These are phyloP conservation scores for Myoxocephalus aenaeus DNA, from an alignment of 2,797 vertebrate species.

Conservation along the genomic window DNA sequence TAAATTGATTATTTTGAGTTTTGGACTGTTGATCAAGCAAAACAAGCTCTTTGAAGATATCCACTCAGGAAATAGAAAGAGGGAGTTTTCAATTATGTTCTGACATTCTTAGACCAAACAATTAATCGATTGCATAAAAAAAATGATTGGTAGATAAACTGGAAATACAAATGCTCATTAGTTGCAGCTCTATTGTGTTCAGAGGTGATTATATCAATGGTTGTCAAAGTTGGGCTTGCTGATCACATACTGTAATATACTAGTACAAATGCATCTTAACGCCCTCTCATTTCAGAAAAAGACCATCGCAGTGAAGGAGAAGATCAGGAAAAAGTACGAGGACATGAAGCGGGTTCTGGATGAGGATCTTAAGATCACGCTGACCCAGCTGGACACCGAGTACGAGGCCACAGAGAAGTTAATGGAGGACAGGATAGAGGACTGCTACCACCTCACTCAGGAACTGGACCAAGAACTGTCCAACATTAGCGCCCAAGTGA, in stretches of 20 bases:
- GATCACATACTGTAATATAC: neutral
- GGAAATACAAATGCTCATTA: neutral
- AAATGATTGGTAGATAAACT: neutral
- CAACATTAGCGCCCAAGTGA: conserved; percentile 31
- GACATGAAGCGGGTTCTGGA: conserved; percentile 77
- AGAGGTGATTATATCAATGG: neutral
- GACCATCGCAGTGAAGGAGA: conserved; percentile 66
- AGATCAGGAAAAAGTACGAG: conserved; percentile 73
- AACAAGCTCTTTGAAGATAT: neutral
- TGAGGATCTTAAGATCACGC: conserved; percentile 73
- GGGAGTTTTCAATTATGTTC: neutral
- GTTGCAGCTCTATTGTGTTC: neutral
- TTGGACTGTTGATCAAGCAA: neutral
- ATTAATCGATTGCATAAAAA: fast-evolving
- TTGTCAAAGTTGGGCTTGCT: neutral
- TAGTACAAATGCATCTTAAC: neutral
- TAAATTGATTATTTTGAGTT: neutral
- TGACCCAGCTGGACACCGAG: conserved; percentile 75
- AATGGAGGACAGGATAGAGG: conserved; percentile 70
- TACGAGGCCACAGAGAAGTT: conserved; percentile 55
- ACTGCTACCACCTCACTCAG: conserved; percentile 65
- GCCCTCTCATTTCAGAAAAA: conserved; percentile 60
- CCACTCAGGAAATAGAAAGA: neutral
- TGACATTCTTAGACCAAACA: neutral
- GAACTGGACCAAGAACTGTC: conserved; percentile 57